phyloP scores from a whole-genome alignment of 1,140 invertebrate species.

The Prorops nasuta region DNA sequence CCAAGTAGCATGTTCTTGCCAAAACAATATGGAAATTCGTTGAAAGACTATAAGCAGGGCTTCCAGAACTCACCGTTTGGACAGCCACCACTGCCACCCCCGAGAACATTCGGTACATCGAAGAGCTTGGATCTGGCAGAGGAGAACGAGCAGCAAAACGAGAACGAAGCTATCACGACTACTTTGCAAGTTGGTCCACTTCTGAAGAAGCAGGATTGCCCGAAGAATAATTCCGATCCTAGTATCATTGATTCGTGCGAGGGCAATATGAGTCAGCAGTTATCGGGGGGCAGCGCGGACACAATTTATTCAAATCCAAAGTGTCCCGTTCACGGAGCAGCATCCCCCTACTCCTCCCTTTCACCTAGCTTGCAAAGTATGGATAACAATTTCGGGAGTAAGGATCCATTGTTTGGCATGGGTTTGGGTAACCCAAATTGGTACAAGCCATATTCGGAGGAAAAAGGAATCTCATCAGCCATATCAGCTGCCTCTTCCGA shows the following conservation, averaged over 20 bases:
- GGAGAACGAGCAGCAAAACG: slow-evolving; percentile 26
- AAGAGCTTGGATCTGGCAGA: slow-evolving; percentile 34
- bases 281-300: slow-evolving; percentile 20
- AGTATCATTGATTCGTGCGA: slow-evolving; percentile 38
- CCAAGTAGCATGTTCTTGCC: slow-evolving; percentile 33
- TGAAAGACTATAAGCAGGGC: slow-evolving; percentile 30
- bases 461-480: slow-evolving; percentile 2
- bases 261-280: not conserved
- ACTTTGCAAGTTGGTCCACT: slow-evolving; percentile 48
- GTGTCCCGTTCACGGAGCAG: slow-evolving; percentile 34
- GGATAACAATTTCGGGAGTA: slow-evolving; percentile 25
- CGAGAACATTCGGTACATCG: slow-evolving; percentile 39
- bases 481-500: slow-evolving; percentile 14
- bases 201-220: slow-evolving; percentile 30
- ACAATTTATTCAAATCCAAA: slow-evolving; percentile 25
- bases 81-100: slow-evolving; percentile 45
- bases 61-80: slow-evolving; percentile 12
- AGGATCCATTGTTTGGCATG: slow-evolving; percentile 14
- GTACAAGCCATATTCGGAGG: slow-evolving; percentile 25
- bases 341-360: slow-evolving; percentile 7
- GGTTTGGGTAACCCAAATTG: slow-evolving; percentile 38
- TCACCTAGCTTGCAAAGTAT: slow-evolving; percentile 18
- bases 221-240: slow-evolving; percentile 32
- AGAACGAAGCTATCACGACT: slow-evolving; percentile 39
- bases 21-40: slow-evolving; percentile 28